Percentiles rank a stretch among this genome's conserved stretches.
Conservation (phyloP, 30 jellyfish, hydroid and myxozoan species). For the Aurelia sp. region DNA sequence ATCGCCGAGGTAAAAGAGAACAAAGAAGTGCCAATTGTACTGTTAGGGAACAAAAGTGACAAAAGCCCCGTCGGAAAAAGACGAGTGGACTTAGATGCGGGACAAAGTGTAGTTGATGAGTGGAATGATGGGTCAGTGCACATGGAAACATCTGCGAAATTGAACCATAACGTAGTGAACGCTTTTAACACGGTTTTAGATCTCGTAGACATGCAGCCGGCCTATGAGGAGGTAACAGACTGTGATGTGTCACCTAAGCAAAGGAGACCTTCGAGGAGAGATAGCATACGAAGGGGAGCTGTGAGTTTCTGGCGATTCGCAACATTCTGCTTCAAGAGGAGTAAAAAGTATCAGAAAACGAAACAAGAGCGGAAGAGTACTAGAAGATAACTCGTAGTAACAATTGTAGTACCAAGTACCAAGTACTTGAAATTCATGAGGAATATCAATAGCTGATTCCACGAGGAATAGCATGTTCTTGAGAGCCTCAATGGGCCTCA, state of each 20-base stretch:
- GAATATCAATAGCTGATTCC: too few relatives aligned
- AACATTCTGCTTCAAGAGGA: constrained; percentile 39
- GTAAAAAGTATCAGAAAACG: constrained; percentile 15
- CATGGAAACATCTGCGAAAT: constrained; percentile 91
- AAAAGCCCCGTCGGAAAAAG: constrained; percentile 59
- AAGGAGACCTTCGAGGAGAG: constrained; percentile 40
- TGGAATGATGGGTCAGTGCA: constrained; percentile 60
- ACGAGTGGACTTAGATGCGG: constrained; percentile 45
- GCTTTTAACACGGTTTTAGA: constrained; percentile 75
- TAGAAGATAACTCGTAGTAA: too few relatives aligned
- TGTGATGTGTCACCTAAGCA: background rate
- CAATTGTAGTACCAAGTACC: too few relatives aligned
- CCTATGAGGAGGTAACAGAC: constrained; percentile 58
- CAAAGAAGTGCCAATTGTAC: constrained; percentile 77
- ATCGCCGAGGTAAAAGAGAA: constrained; percentile 51
- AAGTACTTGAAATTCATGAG: too few relatives aligned
- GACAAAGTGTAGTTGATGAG: constrained; percentile 28
- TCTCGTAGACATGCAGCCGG: constrained; percentile 75
- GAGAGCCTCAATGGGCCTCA: too few relatives aligned
- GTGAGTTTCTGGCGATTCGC: constrained; percentile 25
- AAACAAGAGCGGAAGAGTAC: background rate
- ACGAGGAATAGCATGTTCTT: too few relatives aligned
- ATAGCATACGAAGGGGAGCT: constrained; percentile 50
- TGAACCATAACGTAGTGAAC: constrained; percentile 70
- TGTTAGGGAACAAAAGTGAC: constrained; percentile 89